These are phyloP conservation scores for Hydraecia micacea DNA, from an alignment of 2,888 invertebrate genomes.

Conservation along the genomic window DNA sequence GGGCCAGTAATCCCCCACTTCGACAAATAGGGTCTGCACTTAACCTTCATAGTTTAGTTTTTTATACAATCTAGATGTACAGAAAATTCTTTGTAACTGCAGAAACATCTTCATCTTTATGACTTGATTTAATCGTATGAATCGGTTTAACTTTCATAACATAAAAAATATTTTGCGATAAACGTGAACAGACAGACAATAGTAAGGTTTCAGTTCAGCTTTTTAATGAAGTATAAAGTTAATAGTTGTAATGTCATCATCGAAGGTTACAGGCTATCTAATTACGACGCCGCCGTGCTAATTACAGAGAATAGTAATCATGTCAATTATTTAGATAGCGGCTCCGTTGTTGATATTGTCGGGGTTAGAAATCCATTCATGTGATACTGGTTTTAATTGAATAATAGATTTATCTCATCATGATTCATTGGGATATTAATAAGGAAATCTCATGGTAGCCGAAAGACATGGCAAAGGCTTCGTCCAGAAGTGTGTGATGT, in stretches of 20 bases:
- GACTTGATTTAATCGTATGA: no score
- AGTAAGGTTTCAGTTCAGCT: constrained; percentile 39
- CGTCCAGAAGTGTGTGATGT: background rate
- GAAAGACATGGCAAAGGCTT: background rate
- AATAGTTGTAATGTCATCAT: constrained; percentile 33
- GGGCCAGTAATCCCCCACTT: no score
- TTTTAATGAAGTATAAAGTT: constrained; percentile 41
- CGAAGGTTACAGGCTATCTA: constrained; percentile 51
- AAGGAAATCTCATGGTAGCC: background rate
- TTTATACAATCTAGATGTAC: no score
- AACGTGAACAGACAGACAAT: constrained; percentile 15
- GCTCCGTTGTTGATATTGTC: constrained; percentile 16
- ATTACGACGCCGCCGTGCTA: constrained; percentile 44
- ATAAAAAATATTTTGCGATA: no score
- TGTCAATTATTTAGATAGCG: constrained; percentile 46
- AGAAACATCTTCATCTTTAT: no score
- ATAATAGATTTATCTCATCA: constrained; percentile 31
- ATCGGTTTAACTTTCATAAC: no score
- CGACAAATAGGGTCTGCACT: no score
- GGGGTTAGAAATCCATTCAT: constrained; percentile 24
- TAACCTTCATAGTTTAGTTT: no score
- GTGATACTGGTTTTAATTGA: constrained; percentile 13
- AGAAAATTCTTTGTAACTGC: no score
- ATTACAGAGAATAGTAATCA: constrained; percentile 45
- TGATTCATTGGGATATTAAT: constrained; percentile 42